Base-by-base conservation (phyloP, 2,888 invertebrate species). In the Saturnia japonica region DNA sequence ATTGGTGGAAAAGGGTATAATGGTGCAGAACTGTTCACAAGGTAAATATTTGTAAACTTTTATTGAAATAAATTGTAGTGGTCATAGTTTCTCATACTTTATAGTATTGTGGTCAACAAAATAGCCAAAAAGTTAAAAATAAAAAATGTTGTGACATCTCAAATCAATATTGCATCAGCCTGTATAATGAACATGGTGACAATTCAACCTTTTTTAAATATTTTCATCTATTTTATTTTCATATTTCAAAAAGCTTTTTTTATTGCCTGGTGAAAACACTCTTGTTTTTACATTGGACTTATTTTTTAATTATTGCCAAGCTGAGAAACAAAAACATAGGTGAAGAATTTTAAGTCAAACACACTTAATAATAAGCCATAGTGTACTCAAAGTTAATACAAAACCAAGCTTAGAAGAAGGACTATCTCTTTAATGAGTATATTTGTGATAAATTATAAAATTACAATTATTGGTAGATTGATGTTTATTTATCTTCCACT, bases 1-100 rank as follows among this genome's bases (percentile, higher is more conserved):
- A 68, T 82, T 94, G 71, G 72, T 84, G 57, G 76, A 81, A 19
- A 80, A 77, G 77, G 80, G 81, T 34, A 78, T 90, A 62, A 73
- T 94, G 14, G 40, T 64, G 19, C 64, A 64, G 40, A 74, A 67
- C 16, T n/a, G 71, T 16, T 74, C 77, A 25, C 57, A 60, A 60
- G 57, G 57, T 60, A 60, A 51, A 7, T 51, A 8, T 51, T 22
- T 51, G 57, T 60, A 60, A 14, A 43, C 14, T 43, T 43, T 43
- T 6, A 47, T 19, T n/a, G 6, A 47, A 0, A 7, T 47, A 16
- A 7, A 19, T 47, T 47, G 47, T 47, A 47, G 16, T 16, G 0
- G 16, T 45, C 45, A 45, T 45, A 2, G 0, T 1, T 47, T 16
- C 14, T 1, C 1, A 19, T 0, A 7, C 19, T 16, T 16, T 16